These are phyloP conservation scores for Rotaria magnacalcarata DNA, from an alignment of 2,888 invertebrate genomes.

Conservation along the genomic window DNA sequence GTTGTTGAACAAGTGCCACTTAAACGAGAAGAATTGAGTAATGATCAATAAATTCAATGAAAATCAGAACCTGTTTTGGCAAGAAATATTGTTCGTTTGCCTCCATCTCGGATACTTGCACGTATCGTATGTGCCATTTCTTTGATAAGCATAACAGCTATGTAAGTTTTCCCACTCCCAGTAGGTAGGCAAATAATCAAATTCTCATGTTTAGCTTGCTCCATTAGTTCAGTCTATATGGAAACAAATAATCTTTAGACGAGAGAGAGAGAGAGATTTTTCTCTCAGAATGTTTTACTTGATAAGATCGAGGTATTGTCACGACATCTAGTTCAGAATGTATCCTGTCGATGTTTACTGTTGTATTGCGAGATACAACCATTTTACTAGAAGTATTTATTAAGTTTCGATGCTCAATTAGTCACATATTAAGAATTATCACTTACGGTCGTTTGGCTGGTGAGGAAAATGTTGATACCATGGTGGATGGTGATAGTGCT, in stretches of 20 bases:
- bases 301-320: not conserved
- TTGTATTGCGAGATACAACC: too few species aligned
- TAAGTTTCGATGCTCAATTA: too few species aligned
- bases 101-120: slow-evolving; percentile 36
- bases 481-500: too few species aligned
- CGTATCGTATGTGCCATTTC: not conserved
- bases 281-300: not conserved
- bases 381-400: too few species aligned
- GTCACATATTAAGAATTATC: too few species aligned
- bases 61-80: slow-evolving; percentile 40
- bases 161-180: slow-evolving; percentile 86
- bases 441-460: too few species aligned
- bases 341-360: too few species aligned
- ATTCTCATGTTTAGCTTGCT: slow-evolving; percentile 70
- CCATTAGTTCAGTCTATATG: slow-evolving; percentile 69
- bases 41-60: not conserved
- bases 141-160: slow-evolving; percentile 79
- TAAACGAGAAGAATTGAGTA: slow-evolving; percentile 46
- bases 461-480: too few species aligned
- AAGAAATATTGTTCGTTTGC: slow-evolving; percentile 46
- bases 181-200: slow-evolving; percentile 88
- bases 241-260: too few species aligned
- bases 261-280: not conserved
- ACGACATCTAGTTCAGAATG: not conserved
- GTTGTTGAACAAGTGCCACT: slow-evolving; percentile 75